These are phyloP conservation scores for Opisthograptis luteolata DNA, from an alignment of 2,888 invertebrate species.

Conservation along the genomic window DNA sequence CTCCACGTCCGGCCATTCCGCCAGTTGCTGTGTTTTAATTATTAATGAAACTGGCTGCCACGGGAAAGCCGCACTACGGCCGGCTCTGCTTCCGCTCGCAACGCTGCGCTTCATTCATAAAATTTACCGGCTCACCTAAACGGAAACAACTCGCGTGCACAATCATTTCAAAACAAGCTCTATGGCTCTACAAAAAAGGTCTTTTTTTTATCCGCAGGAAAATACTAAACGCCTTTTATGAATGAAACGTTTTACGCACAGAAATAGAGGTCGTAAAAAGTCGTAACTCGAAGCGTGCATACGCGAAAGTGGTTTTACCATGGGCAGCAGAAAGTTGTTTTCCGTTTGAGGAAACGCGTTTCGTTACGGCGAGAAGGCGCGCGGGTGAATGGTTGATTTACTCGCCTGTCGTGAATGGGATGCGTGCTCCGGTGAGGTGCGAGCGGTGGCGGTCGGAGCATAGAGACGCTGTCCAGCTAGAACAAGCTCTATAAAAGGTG, in stretches of 20 bases:
- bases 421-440: conserved; percentile 76
- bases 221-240: conserved; percentile 44
- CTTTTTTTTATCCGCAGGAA: conserved; percentile 36
- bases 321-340: conserved; percentile 77
- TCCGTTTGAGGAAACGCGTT: conserved; percentile 68
- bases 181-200: conserved; percentile 48
- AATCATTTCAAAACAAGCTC: conserved; percentile 51
- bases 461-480: conserved; percentile 47
- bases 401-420: conserved; percentile 80
- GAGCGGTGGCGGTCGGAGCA: conserved; percentile 75
- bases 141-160: conserved; percentile 46
- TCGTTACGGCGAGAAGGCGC: conserved; percentile 64
- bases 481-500: background rate
- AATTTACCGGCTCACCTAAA: conserved; percentile 50
- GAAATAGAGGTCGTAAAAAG: conserved; percentile 79
- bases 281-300: conserved; percentile 67
- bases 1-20: conserved; percentile 80
- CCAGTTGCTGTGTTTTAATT: conserved; percentile 80
- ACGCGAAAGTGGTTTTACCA: conserved; percentile 79
- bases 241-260: conserved; percentile 50
- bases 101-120: conserved; percentile 83
- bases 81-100: conserved; percentile 81
- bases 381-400: conserved; percentile 75
- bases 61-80: conserved; percentile 82
- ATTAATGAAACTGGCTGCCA: conserved; percentile 81